phyloP scores from a whole-genome alignment of 2,113 vertebrate species.

The Myrmecophaga tridactyla region DNA sequence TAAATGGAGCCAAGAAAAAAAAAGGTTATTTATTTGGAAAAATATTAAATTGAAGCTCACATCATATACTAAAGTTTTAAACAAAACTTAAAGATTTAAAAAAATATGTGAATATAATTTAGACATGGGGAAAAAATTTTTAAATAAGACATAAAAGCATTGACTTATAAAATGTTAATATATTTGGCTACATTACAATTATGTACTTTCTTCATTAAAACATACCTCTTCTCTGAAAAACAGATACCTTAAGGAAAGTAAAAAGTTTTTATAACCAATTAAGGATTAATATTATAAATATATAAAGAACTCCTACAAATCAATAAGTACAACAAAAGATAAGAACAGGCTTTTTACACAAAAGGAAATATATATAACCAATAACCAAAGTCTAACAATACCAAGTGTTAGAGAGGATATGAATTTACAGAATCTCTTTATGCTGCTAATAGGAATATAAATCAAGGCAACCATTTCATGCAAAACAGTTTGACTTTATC shows the following conservation, averaged over 20 bases:
- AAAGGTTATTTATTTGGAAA: not conserved
- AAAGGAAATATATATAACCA: not conserved
- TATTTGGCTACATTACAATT: not conserved
- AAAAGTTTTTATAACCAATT: not conserved
- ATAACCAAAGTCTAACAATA: slow-evolving; percentile 23
- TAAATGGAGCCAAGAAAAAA: not conserved
- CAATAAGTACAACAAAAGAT: not conserved
- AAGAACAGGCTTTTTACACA: not conserved
- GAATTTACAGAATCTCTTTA: not conserved
- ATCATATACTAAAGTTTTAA: not conserved
- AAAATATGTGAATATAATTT: not conserved
- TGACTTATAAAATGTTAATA: slow-evolving; percentile 14
- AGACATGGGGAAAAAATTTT: not conserved
- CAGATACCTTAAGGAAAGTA: not conserved
- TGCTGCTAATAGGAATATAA: not conserved
- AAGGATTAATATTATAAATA: not conserved
- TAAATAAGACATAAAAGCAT: slow-evolving; percentile 11
- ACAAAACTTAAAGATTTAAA: not conserved
- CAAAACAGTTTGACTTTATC: not conserved
- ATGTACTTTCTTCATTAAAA: not conserved
- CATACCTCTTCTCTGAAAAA: too few species aligned
- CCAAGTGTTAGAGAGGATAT: not conserved
- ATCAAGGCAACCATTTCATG: not conserved
- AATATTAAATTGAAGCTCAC: not conserved
- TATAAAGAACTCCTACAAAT: not conserved